Evolutionary conservation across 2,888 invertebrate species (phyloP).

Genomic region (Mesochorus sp.): DNA sequence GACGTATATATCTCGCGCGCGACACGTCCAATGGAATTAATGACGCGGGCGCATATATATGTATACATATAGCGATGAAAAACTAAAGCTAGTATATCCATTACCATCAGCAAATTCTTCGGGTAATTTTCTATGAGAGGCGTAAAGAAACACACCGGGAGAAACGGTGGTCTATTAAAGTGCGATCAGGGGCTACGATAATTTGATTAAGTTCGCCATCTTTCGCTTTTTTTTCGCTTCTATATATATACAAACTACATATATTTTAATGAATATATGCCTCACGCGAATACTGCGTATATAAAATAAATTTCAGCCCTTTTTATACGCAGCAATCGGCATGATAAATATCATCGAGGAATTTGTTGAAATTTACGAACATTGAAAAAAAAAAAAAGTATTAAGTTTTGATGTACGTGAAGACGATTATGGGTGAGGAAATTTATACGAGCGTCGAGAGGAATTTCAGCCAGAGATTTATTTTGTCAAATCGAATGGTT

Average conservation of each 20-base stretch:
- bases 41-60: too few relatives aligned
- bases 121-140: slow-evolving; percentile 53
- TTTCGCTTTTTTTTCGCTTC: slow-evolving; percentile 44
- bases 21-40: slow-evolving; percentile 52
- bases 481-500: background rate
- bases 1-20: slow-evolving; percentile 28
- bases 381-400: background rate
- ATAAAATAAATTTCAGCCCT: too few relatives aligned
- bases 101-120: slow-evolving; percentile 37
- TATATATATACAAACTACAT: background rate
- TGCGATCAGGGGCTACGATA: slow-evolving; percentile 62
- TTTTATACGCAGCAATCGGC: background rate
- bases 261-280: background rate
- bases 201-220: slow-evolving; percentile 64
- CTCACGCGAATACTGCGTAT: too few relatives aligned
- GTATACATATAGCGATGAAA: slow-evolving; percentile 52
- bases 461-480: too few relatives aligned
- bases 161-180: slow-evolving; percentile 62
- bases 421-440: background rate
- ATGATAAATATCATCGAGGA: background rate
- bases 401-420: background rate
- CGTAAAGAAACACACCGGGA: slow-evolving; percentile 52
- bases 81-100: slow-evolving; percentile 47
- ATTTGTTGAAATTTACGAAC: background rate
- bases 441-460: too few relatives aligned